Conservation (phyloP, 2,888 invertebrate genomes). For the Anagyrus pseudococci region DNA sequence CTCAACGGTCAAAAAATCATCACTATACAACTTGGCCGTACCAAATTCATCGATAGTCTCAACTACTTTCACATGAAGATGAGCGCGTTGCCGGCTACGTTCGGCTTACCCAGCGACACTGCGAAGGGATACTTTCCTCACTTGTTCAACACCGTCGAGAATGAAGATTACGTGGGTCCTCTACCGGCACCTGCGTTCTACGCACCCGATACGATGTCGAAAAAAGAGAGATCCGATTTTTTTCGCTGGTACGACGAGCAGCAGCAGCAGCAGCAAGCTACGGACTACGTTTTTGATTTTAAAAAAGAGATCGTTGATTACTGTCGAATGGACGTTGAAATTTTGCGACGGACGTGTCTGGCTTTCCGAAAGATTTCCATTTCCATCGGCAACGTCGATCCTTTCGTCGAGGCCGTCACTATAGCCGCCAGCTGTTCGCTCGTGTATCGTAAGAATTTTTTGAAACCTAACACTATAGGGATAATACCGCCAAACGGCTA, state of each 20-base stretch:
- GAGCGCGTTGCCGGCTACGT: not conserved
- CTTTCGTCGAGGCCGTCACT: not conserved
- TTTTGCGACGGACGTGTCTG: not conserved
- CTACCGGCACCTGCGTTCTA: not conserved
- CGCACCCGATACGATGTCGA: not conserved
- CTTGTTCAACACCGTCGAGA: not conserved
- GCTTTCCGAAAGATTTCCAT: not conserved
- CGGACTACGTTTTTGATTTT: constrained; percentile 3
- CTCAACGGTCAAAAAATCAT: not conserved
- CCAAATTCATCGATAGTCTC: not conserved
- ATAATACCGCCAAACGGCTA: not conserved
- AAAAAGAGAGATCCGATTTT: not conserved
- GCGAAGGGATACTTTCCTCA: not conserved
- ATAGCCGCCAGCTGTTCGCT: not conserved
- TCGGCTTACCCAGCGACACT: not conserved
- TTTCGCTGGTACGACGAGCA: not conserved
- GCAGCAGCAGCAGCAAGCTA: not conserved
- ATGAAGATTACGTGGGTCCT: not conserved
- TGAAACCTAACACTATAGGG: not conserved
- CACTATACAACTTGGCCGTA: not conserved
- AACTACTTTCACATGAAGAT: not conserved
- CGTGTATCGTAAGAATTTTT: not conserved
- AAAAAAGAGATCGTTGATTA: not conserved
- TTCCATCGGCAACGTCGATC: not conserved
- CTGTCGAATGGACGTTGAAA: not conserved